Evolutionary conservation across 2,797 vertebrate genomes (phyloP), one percentile per base, ranked within the genome.

Genomic region (Notoglanidium macrostoma): DNA sequence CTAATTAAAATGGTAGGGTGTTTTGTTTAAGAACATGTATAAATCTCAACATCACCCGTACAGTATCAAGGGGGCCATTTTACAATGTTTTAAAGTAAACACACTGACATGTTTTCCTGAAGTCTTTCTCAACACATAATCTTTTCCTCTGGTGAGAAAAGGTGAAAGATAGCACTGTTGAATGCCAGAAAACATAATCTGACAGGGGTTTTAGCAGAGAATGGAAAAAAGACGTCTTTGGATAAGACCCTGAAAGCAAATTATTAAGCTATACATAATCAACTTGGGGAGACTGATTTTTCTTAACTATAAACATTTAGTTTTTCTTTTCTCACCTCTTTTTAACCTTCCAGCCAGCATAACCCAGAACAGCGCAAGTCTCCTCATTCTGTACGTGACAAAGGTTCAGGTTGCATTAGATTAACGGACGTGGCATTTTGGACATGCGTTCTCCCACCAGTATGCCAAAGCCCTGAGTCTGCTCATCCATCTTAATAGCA

Each of bases 51-150:
- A 92, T 85, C 76, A 86, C 87, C 86, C 76, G 26, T 85, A 90
- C 23, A 91, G 83, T 85, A 90, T 88, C 89, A 74, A 74, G 82
- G 84, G 88, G 90, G 87, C 87, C 5, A 78, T 91, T 91, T 90
- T 86, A 90, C 79, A 92, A 90, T 91, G 90, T 91, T 90, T 14
- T 88, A 92, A 90, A 89, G 86, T 92, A 91, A 90, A 93, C 87
- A 90, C 87, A 90, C 87, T 91, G 91, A 89, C 90, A 91, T 90
- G 79, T 91, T 93, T 93, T 90, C 90, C 86, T 86, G 90, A 89
- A 87, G 82, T 89, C 90, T 92, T 88, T 85, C 85, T 84, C 85
- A 87, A 92, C 90, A 92, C 90, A 89, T 89, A 93, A 92, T 74
- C 49, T 93, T 93, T 90, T 87, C 90, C 77, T 76, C 67, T 93